These are phyloP conservation scores for Amyelois transitella DNA, from an alignment of 1,140 invertebrate species.

Conservation along the genomic window DNA sequence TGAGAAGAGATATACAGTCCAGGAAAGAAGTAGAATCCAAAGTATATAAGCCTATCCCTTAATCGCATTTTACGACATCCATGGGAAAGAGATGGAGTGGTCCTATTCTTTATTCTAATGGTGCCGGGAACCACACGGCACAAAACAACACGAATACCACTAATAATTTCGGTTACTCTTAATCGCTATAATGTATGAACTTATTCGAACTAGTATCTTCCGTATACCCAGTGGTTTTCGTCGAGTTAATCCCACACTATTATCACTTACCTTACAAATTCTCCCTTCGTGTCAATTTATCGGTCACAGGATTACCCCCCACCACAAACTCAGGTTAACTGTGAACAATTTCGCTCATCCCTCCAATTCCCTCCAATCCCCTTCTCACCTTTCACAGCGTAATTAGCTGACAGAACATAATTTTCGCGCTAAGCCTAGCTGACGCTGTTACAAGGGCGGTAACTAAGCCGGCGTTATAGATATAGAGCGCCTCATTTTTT, in stretches of 20 bases:
- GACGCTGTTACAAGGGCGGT: not conserved
- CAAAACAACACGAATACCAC: no score
- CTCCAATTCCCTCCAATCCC: not conserved
- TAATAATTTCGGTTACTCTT: no score
- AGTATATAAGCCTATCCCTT: no score
- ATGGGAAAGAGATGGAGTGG: no score
- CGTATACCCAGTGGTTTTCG: no score
- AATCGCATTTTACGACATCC: no score
- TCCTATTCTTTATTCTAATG: no score
- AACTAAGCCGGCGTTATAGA: not conserved
- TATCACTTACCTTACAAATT: not conserved
- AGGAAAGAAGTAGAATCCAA: no score
- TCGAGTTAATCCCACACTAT: not conserved
- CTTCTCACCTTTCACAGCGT: not conserved
- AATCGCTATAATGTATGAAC: no score
- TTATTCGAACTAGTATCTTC: no score
- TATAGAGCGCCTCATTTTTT: not conserved
- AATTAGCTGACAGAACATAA: not conserved
- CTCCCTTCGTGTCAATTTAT: not conserved
- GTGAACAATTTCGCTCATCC: not conserved
- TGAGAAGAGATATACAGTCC: no score
- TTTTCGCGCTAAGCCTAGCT: not conserved
- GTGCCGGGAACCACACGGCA: no score
- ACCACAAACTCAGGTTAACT: not conserved
- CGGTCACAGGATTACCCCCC: not conserved